Percentiles rank a stretch among this genome's conserved stretches.
These are phyloP conservation scores for Choristoneura fumiferana DNA, from an alignment of 1,140 invertebrate species.

Conservation along the genomic window DNA sequence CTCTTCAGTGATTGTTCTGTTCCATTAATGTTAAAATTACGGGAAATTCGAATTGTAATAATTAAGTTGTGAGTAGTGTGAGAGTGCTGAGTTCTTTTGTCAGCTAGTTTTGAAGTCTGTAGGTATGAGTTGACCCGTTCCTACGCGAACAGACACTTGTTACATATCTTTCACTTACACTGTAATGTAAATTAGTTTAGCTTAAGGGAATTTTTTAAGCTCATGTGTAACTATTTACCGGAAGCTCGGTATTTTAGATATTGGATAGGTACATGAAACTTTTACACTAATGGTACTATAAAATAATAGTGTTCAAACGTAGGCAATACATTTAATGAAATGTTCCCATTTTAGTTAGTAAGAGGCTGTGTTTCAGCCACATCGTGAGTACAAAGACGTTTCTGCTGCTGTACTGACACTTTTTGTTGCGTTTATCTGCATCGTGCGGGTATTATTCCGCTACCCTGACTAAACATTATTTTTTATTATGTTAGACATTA, in stretches of 20 bases:
- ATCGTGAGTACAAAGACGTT: constrained; percentile 35
- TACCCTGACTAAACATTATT: too few relatives aligned
- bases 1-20: constrained; percentile 36
- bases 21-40: constrained; percentile 30
- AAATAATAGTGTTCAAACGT: constrained; percentile 17
- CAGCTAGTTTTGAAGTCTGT: constrained; percentile 42
- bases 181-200: constrained; percentile 48
- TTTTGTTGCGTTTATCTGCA: neutral
- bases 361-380: constrained; percentile 28
- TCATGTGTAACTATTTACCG: neutral
- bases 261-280: constrained; percentile 4
- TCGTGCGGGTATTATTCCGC: too few relatives aligned
- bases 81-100: constrained; percentile 35
- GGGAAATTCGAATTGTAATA: constrained; percentile 33
- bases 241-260: neutral
- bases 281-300: constrained; percentile 11
- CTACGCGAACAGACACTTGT: constrained; percentile 62
- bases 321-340: constrained; percentile 14
- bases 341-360: constrained; percentile 15
- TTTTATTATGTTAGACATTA: too few relatives aligned
- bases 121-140: constrained; percentile 68
- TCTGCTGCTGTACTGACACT: constrained; percentile 26
- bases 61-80: constrained; percentile 43
- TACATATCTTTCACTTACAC: constrained; percentile 75
- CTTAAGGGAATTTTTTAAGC: constrained; percentile 2